phyloP scores from a whole-genome alignment of 2,888 invertebrate genomes.

The Venustoraphidia nigricollis region DNA sequence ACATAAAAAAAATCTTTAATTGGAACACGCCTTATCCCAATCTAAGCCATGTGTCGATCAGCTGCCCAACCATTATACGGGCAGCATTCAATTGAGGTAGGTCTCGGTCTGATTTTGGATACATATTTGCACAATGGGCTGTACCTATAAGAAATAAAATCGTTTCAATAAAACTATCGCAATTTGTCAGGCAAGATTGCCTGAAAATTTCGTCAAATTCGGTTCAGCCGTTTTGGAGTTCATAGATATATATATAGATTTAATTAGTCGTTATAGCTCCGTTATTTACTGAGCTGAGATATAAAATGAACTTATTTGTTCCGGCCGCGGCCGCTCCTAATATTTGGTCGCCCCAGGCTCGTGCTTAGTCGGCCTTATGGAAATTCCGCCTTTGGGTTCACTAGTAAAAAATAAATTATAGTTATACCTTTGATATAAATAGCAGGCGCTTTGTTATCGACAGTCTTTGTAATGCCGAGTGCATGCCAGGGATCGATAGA shows the following conservation, averaged over 20 bases:
- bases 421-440: slow-evolving; percentile 55
- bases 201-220: too few relatives aligned
- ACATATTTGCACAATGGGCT: slow-evolving; percentile 93
- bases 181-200: too few relatives aligned
- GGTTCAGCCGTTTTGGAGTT: too few relatives aligned
- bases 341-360: too few relatives aligned
- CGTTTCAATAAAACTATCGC: not conserved
- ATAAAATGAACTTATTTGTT: too few relatives aligned
- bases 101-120: slow-evolving; percentile 55
- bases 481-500: slow-evolving; percentile 83
- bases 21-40: slow-evolving; percentile 1
- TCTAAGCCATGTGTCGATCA: slow-evolving; percentile 40
- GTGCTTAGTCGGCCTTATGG: too few relatives aligned
- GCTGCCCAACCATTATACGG: slow-evolving; percentile 41
- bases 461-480: slow-evolving; percentile 48
- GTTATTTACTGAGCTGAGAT: too few relatives aligned
- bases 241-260: too few relatives aligned
- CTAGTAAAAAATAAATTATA: not conserved
- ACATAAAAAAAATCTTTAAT: not conserved
- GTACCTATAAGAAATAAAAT: slow-evolving; percentile 44
- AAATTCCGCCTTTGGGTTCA: too few relatives aligned
- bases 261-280: too few relatives aligned
- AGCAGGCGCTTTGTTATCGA: slow-evolving; percentile 41
- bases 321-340: too few relatives aligned
- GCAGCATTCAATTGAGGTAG: slow-evolving; percentile 49